Evolutionary conservation across 2,113 vertebrate genomes (phyloP), one percentile per base, ranked within the genome.

Genomic region (Spea bombifrons): DNA sequence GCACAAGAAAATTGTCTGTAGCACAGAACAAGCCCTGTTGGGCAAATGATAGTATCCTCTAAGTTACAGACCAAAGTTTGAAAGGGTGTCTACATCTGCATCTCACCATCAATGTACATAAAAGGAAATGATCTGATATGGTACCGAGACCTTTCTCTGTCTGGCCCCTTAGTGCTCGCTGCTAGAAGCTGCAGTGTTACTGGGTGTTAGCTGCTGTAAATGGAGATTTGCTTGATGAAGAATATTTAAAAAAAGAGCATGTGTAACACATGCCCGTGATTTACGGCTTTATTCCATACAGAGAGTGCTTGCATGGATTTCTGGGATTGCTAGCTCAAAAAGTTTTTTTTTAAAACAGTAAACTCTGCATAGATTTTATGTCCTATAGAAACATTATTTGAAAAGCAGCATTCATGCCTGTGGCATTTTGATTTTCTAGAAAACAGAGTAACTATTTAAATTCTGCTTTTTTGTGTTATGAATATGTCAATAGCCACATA

Each of bases 91-190:
- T 45, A 67, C 76, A 17, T 79, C 65, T 78, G 68, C 55, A 78
- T 78, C 67, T 78, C 45, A n/a, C 71, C 49, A 80, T 80, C 77
- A 80, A 80, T 80, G 77, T 80, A 80, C 77, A 80, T 80, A 80
- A 80, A 80, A 80, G 77, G 77, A 80, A 80, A 80, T 73, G 72
- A 80, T 73, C 70, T 49, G 77, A 73, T 80, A 72, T 65, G 76
- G 76, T 79, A n/a, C 44, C 15, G 53, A 73, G 64, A 80, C 17
- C 55, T 73, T 71, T 77, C 30, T 75, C 71, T 68, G 45, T 63
- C 64, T 59, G 70, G 77, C 64, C 64, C 52, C 71, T 68, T 57
- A 67, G 16, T 49, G 55, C 59, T 78, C 30, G 44, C 8, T 67
- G 72, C 64, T 53, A 43, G 61, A n/a, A 47, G 43, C 71, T 73